Base-by-base conservation (phyloP, 2,888 invertebrate species). In the Chloromyia formosa region DNA sequence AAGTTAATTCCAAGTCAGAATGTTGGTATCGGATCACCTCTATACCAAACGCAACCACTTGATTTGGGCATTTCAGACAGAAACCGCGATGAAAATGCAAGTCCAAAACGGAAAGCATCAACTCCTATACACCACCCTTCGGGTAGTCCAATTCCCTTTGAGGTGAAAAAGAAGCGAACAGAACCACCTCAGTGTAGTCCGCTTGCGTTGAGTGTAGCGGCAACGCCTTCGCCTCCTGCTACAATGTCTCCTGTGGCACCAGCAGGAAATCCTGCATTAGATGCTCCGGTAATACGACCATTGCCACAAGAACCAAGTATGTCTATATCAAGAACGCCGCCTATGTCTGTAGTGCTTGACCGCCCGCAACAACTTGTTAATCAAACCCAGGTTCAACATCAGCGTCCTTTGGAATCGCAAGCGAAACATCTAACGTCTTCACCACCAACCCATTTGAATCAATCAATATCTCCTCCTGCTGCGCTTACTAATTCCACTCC, bases 11-110 rank as follows among this genome's bases (percentile, higher is more conserved):
- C 81, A 56, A 77, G 83, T 60, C 83, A 78, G 27, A 78, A 49
- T 66, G 49, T 42, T 56, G 75, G 73, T 7, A 66, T 83, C 85
- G 60, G 85, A 84, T 69, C 84, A 82, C 75, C 83, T 82, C 77
- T 87, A 69, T 90, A 91, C 81, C 93, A 94, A 84, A 92, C 92
- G 75, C 93, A 93, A 81, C 94, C 94, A 12, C 86, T 94, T 42
- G 93, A 94, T 83, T 88, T 94, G 74, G 93, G 93, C 49, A 89
- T 92, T 40, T 84, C 88, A 71, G 88, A 87, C 58, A 82, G 87
- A 18, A 80, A 85, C 35, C 79, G 80, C 4, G 79, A 79, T 18
- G 79, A 79, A 42, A 73, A 64, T 23, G 49, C 27, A 60, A 89
- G 92, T 61, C 92, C 92, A 0, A 90, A 92, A 80, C 86, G 92